These are phyloP conservation scores for Orchesella cincta DNA, from an alignment of 1,140 invertebrate species.

Conservation along the genomic window DNA sequence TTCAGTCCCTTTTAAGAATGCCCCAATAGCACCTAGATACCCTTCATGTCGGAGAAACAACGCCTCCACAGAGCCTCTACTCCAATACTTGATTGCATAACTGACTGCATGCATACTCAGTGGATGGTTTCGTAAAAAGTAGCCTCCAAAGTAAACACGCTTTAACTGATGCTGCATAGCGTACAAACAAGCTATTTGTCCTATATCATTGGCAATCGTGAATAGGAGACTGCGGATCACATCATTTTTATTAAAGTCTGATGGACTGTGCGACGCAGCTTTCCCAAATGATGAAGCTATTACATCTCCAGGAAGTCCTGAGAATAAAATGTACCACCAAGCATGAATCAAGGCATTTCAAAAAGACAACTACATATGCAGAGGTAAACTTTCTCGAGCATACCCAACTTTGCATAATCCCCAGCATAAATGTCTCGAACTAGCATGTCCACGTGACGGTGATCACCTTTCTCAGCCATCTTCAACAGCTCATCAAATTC, in stretches of 20 bases:
- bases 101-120: conserved; percentile 75
- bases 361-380: too few species aligned
- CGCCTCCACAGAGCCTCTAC: conserved; percentile 69
- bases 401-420: conserved; percentile 57
- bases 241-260: conserved; percentile 63
- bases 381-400: too few species aligned
- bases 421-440: conserved; percentile 77
- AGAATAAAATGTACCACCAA: too few species aligned
- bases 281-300: conserved; percentile 78
- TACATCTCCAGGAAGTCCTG: conserved; percentile 69
- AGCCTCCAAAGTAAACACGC: conserved; percentile 75
- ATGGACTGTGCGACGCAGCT: conserved; percentile 56
- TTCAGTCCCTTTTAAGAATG: conserved; percentile 71
- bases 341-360: too few species aligned
- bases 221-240: conserved; percentile 71
- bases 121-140: conserved; percentile 74
- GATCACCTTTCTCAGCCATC: conserved; percentile 72
- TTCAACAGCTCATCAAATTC: conserved; percentile 73
- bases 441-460: conserved; percentile 72
- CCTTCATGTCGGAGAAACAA: conserved; percentile 76
- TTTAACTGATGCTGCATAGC: conserved; percentile 68
- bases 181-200: conserved; percentile 73
- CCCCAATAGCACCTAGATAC: conserved; percentile 75
- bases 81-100: conserved; percentile 76
- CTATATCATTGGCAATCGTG: conserved; percentile 76